These are phyloP conservation scores for Holothuria scabra DNA, from an alignment of 53 echinoderm and acorn worm species.

Conservation along the genomic window DNA sequence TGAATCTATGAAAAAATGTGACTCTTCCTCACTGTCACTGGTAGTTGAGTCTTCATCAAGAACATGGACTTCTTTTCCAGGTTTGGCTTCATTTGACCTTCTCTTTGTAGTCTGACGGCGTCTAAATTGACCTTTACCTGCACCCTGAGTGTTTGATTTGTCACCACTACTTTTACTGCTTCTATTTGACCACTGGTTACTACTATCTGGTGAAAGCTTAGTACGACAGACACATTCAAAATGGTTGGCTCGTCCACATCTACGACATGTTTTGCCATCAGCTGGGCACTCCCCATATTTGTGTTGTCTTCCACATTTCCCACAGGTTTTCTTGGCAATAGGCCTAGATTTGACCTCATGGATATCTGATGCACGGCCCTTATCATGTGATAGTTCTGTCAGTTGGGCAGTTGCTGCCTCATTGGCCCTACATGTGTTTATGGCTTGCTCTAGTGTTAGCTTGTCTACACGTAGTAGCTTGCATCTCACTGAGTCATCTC, in stretches of 20 bases:
- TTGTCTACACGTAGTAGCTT: conserved; percentile 8
- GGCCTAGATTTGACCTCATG: too few species aligned
- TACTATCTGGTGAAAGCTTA: not conserved
- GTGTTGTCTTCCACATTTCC: not conserved
- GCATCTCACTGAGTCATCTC: not conserved
- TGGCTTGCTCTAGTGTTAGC: not conserved
- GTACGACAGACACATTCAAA: not conserved
- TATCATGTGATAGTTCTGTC: too few species aligned
- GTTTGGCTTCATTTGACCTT: not conserved
- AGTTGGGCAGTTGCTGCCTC: not conserved
- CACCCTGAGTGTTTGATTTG: not conserved
- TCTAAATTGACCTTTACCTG: not conserved
- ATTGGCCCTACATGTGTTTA: not conserved
- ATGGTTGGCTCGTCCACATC: conserved; percentile 2
- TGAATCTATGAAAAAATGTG: not conserved
- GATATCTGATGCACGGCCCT: too few species aligned
- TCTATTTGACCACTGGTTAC: not conserved
- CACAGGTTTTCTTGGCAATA: too few species aligned
- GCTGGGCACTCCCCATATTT: not conserved
- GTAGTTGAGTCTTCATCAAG: not conserved
- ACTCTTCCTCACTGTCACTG: not conserved
- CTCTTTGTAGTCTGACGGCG: not conserved
- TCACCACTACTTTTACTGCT: not conserved
- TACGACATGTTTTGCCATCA: not conserved
- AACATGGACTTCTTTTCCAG: not conserved